Percentiles rank a stretch among this genome's conserved stretches.
phyloP scores from a whole-genome alignment of 37 sponge, comb jelly and placozoan species.

The Spongia lamella region DNA sequence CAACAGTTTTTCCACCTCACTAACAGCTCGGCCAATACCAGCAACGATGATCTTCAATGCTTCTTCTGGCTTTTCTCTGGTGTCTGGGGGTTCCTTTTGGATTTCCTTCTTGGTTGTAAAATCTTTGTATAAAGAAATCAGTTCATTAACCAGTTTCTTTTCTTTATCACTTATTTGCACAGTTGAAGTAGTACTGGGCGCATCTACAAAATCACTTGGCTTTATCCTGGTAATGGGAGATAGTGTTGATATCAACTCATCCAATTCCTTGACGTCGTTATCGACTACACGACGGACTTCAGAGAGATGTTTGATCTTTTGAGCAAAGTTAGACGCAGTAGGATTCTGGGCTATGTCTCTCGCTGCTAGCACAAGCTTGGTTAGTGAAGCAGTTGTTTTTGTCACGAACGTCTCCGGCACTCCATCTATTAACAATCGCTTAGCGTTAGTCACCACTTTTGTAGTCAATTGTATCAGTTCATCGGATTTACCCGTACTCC shows the following conservation, averaged over 20 bases:
- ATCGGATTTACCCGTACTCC: constrained; percentile 52
- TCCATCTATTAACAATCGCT: constrained; percentile 43
- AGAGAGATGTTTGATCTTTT: constrained; percentile 54
- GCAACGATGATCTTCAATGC: constrained; percentile 24
- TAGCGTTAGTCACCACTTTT: constrained; percentile 50
- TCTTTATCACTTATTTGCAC: constrained; percentile 36
- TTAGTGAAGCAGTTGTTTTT: constrained; percentile 38
- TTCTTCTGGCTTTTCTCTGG: constrained; percentile 31
- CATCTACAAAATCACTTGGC: background rate
- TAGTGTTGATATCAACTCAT: constrained; percentile 42
- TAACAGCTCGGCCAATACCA: constrained; percentile 28
- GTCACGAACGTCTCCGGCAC: constrained; percentile 35
- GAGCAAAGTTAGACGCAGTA: constrained; percentile 37
- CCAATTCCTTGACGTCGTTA: constrained; percentile 43
- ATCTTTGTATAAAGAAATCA: constrained; percentile 17
- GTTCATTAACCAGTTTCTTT: constrained; percentile 21
- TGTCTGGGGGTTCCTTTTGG: constrained; percentile 24
- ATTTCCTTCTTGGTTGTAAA: constrained; percentile 53
- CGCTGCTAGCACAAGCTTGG: constrained; percentile 66
- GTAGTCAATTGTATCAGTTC: constrained; percentile 65
- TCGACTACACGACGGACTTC: constrained; percentile 54
- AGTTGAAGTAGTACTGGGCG: background rate
- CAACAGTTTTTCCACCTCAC: constrained; percentile 29
- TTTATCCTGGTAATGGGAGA: too few relatives aligned
- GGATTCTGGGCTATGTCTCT: constrained; percentile 64